Evolutionary conservation across 2,113 vertebrate genomes (phyloP), one percentile per base, ranked within the genome.

Genomic region (Lontra canadensis): DNA sequence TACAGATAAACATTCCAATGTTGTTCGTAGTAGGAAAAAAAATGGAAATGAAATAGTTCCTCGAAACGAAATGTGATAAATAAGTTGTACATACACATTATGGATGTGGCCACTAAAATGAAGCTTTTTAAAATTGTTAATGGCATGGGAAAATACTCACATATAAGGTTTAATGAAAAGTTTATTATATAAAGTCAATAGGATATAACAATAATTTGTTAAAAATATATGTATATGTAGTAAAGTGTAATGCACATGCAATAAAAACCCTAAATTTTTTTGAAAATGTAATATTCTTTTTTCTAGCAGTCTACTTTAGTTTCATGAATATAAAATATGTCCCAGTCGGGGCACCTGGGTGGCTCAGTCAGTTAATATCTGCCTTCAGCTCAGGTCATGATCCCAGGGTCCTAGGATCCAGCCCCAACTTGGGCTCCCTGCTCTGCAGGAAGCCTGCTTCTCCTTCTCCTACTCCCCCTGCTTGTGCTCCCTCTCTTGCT

Each of bases 211-310:
- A 20, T 78, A 92, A 36, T 90, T 76, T 87, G 42, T 9, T 39
- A 88, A 87, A 87, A 65, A 71, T 42, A 44, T 47, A 17, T 95
- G 10, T 3, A 78, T 81, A 55, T 25, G 12, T 59, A 88, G 52
- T 81, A 71, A 95, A 84, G 39, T 49, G 18, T 21, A 91, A 61
- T 61, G 7, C 31, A 36, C 8, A 39, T 84, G 13, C 71, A 85
- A 91, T 90, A 67, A 93, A 94, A 96, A 47, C 11, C 18, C 65
- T 87, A 63, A 31, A 36, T 10, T 57, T 94, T 97, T 44, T 39
- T 52, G 36, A 80, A 26, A 83, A 49, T 59, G 12, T n/a, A 20
- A 90, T 93, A 29, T 52, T 14, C 0, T 49, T 80, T 59, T 80
- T 44, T 23, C 26, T 73, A 57, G 57, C 47, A 96, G 80, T 71